Evolutionary conservation across 2,888 invertebrate species (phyloP), one percentile per base, ranked within the genome.

Genomic region (Limnephilus rhombicus): DNA sequence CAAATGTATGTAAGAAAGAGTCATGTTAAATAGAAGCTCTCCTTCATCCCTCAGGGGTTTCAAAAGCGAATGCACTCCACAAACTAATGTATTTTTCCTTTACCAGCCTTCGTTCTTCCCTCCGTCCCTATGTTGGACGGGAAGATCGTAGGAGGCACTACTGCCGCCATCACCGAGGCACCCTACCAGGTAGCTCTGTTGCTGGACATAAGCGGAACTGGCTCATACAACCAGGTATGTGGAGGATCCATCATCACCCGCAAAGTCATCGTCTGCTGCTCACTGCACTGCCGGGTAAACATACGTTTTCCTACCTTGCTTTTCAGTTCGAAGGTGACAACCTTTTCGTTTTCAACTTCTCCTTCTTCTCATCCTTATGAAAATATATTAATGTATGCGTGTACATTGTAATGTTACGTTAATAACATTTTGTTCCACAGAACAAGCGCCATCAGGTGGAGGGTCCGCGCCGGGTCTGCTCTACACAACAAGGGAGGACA

Each of bases 181-280:
- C 96, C 96, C 11, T 96, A 96, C 94, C 96, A 96, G 93, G 96
- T 95, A 1, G 94, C 95, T 29, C 92, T 96, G 85, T 94, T 93
- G 80, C 11, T 90, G 41, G 85, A 91, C 89, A 94, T 0, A 11
- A 93, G 31, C 0, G 92, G 94, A 1, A 95, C 95, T 15, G 96
- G 95, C 95, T 93, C 94, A 2, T 91, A 29, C 89, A 88, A 80
- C 53, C 96, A 96, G 92, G 94, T 94, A 2, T 96, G 96, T 94
- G 96, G 96, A 49, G 96, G 95, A 5, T 94, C 95, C 24, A 94
- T 96, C 68, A 94, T 96, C 68, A 94, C 94, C 12, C 90, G 94
- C 4, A 94, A 94, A 88, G 94, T 95, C 3, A 92, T 95, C n/a
- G 94, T 96, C 96, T 68, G 96, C 96, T 88, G 96, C 95, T 12